Conservation (phyloP, 2,113 vertebrate species). For the Salvelinus alpinus region DNA sequence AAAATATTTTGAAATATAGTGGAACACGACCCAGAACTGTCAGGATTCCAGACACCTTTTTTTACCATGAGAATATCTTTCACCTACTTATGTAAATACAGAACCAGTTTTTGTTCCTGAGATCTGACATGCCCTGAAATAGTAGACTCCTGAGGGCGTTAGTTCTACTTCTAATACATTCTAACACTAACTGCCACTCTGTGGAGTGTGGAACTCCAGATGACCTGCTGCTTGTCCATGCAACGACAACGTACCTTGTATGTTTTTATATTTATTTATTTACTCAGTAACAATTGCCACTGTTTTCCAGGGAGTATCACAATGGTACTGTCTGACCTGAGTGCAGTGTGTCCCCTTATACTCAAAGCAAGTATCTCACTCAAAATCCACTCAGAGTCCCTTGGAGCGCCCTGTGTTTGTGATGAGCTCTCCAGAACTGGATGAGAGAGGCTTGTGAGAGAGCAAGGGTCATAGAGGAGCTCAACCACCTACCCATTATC, state of each 20-base stretch:
- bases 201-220: not conserved
- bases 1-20: not conserved
- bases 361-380: not conserved
- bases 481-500: constrained; percentile 6
- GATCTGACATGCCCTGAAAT: not conserved
- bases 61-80: not conserved
- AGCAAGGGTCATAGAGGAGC: not conserved
- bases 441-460: not conserved
- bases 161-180: not conserved
- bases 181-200: not conserved
- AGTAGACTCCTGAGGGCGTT: not conserved
- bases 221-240: not conserved
- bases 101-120: not conserved
- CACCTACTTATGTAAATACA: not conserved
- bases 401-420: not conserved
- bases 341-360: not conserved
- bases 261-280: too few relatives aligned
- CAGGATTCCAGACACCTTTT: not conserved
- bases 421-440: not conserved
- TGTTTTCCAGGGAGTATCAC: too few relatives aligned
- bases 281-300: too few relatives aligned
- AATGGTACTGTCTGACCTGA: too few relatives aligned
- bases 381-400: too few relatives aligned
- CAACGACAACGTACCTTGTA: not conserved
- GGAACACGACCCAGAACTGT: constrained; percentile 5